Evolutionary conservation across 2,888 invertebrate genomes (phyloP).

Genomic region (Drosophila paracracens): DNA sequence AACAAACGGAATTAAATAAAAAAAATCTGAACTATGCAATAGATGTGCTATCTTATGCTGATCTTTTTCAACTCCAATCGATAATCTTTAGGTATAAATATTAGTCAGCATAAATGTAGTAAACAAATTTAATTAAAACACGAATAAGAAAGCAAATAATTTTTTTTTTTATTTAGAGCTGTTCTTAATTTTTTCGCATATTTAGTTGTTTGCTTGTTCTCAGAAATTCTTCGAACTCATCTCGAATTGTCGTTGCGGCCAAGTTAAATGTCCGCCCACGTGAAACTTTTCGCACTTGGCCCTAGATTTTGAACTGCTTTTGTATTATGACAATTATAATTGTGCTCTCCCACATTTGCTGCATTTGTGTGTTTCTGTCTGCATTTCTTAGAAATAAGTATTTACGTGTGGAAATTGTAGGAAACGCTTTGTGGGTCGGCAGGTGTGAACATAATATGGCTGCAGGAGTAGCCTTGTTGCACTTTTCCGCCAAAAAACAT

Average conservation of each 20-base stretch:
- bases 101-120: not conserved
- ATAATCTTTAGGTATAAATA: not conserved
- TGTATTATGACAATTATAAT: constrained; percentile 81
- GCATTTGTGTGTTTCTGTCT: constrained; percentile 23
- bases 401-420: constrained; percentile 77
- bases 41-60: not conserved
- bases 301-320: constrained; percentile 80
- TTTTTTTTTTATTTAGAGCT: not conserved
- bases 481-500: constrained; percentile 58
- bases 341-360: constrained; percentile 59
- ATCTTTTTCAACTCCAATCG: not conserved
- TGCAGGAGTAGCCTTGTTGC: constrained; percentile 61
- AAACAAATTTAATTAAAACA: not conserved
- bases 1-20: not conserved
- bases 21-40: not conserved
- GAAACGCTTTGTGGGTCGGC: constrained; percentile 66
- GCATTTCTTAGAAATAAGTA: constrained; percentile 72
- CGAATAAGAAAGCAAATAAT: not conserved
- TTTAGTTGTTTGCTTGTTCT: not conserved
- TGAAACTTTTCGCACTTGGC: constrained; percentile 73
- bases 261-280: constrained; percentile 49
- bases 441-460: constrained; percentile 21
- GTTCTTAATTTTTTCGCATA: not conserved
- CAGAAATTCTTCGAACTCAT: constrained; percentile 3
- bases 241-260: constrained; percentile 39